These are phyloP conservation scores for Eristalis pertinax DNA, from an alignment of 2,888 invertebrate genomes.

Conservation along the genomic window DNA sequence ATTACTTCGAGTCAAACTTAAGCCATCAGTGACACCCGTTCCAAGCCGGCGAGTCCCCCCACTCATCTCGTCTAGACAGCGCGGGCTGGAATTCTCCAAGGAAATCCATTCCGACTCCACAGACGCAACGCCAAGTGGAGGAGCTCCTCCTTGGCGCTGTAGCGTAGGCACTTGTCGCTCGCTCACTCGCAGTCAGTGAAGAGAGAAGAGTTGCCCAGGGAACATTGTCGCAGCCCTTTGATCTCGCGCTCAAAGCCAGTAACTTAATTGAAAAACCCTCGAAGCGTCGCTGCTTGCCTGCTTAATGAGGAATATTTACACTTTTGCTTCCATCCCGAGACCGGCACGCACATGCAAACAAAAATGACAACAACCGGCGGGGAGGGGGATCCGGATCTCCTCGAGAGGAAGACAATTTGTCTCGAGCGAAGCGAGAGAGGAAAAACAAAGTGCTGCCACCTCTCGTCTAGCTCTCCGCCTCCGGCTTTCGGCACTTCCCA, in stretches of 20 bases:
- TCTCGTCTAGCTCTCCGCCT: slow-evolving; percentile 1
- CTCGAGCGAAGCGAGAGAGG: background rate
- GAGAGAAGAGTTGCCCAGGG: slow-evolving; percentile 17
- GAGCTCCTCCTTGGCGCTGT: background rate
- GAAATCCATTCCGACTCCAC: slow-evolving; percentile 48
- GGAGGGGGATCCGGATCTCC: background rate
- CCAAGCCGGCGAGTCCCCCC: slow-evolving; percentile 19
- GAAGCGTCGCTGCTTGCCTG: slow-evolving; percentile 37
- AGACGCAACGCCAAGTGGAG: slow-evolving; percentile 5
- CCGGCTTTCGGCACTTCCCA: background rate
- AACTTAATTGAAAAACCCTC: slow-evolving; percentile 58
- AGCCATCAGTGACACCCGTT: slow-evolving; percentile 27
- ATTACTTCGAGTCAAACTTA: background rate
- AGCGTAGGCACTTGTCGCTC: background rate
- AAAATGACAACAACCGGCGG: background rate
- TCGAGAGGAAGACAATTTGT: slow-evolving; percentile 21
- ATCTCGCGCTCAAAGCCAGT: slow-evolving; percentile 48
- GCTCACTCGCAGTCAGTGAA: background rate
- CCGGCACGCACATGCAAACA: background rate
- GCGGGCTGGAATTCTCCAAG: slow-evolving; percentile 46
- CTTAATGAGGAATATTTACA: slow-evolving; percentile 42
- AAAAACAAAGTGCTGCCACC: slow-evolving; percentile 25
- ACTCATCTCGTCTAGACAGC: slow-evolving; percentile 57
- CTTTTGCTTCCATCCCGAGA: background rate
- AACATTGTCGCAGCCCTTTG: slow-evolving; percentile 50